Percentiles rank a stretch among this genome's conserved stretches.
These are phyloP conservation scores for Hormaphis cornu DNA, from an alignment of 1,140 invertebrate species.

Conservation along the genomic window DNA sequence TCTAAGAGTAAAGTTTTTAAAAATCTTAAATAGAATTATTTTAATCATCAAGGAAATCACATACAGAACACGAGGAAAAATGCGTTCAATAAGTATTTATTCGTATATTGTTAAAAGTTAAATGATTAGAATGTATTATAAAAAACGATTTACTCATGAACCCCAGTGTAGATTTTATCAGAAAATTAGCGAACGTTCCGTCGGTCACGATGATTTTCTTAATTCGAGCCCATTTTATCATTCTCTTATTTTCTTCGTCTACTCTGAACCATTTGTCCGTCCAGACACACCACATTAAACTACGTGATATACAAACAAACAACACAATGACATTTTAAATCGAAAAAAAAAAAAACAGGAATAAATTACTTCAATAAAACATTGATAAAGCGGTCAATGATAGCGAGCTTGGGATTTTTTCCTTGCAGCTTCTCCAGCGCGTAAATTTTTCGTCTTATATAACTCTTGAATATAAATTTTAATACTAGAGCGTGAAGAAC, in stretches of 20 bases:
- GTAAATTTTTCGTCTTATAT: constrained; percentile 12
- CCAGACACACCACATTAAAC: constrained; percentile 11
- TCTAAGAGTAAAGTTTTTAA: too few species aligned
- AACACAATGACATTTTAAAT: neutral
- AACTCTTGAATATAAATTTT: constrained; percentile 18
- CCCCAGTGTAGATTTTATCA: neutral
- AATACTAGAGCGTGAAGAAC: neutral
- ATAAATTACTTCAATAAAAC: neutral
- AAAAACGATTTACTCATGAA: neutral
- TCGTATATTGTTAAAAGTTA: neutral
- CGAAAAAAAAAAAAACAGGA: neutral
- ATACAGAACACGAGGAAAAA: too few species aligned
- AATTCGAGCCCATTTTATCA: neutral
- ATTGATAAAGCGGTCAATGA: neutral
- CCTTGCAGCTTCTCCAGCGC: constrained; percentile 5
- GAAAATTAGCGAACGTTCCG: neutral
- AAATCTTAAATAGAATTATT: too few species aligned
- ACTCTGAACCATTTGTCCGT: neutral
- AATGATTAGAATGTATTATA: neutral
- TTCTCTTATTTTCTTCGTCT: neutral
- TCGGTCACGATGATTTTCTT: neutral
- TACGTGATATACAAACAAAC: neutral
- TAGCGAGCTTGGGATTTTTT: neutral
- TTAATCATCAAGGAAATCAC: too few species aligned
- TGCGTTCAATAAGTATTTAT: neutral